These are phyloP conservation scores for Ictalurus punctatus DNA, from an alignment of 2,113 vertebrate genomes.

Conservation along the genomic window DNA sequence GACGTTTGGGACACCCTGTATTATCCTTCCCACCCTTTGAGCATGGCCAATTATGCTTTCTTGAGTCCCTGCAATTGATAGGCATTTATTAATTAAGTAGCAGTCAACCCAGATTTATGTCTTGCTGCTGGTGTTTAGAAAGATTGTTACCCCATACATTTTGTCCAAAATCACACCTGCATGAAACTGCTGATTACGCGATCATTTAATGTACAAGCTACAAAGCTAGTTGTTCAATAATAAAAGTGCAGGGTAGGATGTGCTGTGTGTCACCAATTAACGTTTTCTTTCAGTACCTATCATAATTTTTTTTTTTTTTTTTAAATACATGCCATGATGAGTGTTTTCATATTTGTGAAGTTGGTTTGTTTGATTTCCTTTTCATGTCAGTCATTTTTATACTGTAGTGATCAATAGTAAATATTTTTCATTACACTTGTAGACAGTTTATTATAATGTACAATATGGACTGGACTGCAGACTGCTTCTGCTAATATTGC, in stretches of 20 bases:
- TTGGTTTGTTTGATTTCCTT: not conserved
- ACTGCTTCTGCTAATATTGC: not conserved
- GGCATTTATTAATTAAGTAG: not conserved
- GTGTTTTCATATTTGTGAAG: not conserved
- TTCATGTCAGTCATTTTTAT: not conserved
- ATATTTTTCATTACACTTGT: not conserved
- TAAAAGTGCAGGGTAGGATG: not conserved
- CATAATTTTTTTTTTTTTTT: not conserved
- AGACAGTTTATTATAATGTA: not conserved
- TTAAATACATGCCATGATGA: not conserved
- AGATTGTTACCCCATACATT: not conserved
- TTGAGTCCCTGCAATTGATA: not conserved
- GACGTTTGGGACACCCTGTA: not conserved
- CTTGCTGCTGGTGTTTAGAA: not conserved
- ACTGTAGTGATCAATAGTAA: not conserved
- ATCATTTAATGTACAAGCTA: not conserved
- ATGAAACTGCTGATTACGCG: not conserved
- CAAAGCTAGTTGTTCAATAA: not conserved
- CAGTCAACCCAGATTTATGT: not conserved
- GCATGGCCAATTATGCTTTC: not conserved
- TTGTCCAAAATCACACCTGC: not conserved
- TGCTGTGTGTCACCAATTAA: not conserved
- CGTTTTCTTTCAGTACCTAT: not conserved
- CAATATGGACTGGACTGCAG: not conserved
- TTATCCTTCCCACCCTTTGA: not conserved